Conservation (phyloP, 2,113 vertebrate genomes). For the Poeciliopsis turrubarensis region DNA sequence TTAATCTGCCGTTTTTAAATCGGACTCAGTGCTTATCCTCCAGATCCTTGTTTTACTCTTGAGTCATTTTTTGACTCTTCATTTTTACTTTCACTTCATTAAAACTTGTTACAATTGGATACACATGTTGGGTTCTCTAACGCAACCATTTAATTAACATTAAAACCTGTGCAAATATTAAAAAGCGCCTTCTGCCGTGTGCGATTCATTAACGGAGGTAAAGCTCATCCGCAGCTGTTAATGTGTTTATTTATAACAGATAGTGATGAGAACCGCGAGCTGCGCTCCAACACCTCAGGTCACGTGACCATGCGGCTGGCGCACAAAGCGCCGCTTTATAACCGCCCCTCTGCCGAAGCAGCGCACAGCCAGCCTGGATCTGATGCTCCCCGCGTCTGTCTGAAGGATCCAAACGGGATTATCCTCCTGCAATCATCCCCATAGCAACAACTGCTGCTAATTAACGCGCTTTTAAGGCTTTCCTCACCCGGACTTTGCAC, state of each 20-base stretch:
- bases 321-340: constrained; percentile 53
- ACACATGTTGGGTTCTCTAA: too few species aligned
- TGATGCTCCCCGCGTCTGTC: constrained; percentile 25
- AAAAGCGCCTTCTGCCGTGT: too few species aligned
- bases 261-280: constrained; percentile 19
- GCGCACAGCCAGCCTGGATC: constrained; percentile 24
- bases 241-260: neutral
- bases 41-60: too few species aligned
- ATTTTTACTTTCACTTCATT: too few species aligned
- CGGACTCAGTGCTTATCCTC: too few species aligned
- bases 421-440: constrained; percentile 2
- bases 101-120: too few species aligned
- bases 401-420: constrained; percentile 4
- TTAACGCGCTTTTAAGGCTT: neutral
- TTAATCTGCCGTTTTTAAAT: too few species aligned
- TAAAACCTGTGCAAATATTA: too few species aligned
- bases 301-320: constrained; percentile 62
- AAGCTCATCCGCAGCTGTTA: neutral
- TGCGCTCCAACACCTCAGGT: constrained; percentile 43
- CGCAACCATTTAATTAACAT: neutral
- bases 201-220: too few species aligned
- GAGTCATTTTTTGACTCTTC: too few species aligned
- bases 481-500: neutral
- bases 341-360: constrained; percentile 31
- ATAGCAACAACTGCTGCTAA: neutral